Evolutionary conservation across 2,113 vertebrate genomes (phyloP).

Genomic region (Axis porcinus): DNA sequence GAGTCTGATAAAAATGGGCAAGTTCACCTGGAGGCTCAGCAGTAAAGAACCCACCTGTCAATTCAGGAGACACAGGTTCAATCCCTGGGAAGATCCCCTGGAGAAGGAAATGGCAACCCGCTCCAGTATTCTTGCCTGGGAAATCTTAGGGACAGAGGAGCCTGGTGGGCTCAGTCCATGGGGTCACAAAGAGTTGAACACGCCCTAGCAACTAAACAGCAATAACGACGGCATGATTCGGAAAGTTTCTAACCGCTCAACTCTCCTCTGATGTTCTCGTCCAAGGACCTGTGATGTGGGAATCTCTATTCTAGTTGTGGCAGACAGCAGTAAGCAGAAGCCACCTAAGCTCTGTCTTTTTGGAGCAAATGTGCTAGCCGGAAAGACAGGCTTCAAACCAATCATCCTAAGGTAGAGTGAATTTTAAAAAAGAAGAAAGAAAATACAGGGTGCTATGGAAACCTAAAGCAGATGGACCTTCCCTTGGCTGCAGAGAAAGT

Average conservation of each 20-base stretch:
- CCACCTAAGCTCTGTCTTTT: not conserved
- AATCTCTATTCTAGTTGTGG: not conserved
- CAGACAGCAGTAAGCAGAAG: not conserved
- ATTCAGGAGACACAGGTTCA: not conserved
- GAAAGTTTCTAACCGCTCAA: not conserved
- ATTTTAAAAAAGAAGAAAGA: not conserved
- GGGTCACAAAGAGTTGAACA: not conserved
- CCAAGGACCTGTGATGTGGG: not conserved
- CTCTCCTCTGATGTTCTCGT: not conserved
- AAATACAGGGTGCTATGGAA: not conserved
- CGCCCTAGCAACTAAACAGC: accelerated
- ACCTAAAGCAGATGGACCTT: not conserved
- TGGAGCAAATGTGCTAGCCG: not conserved
- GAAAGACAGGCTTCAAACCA: not conserved
- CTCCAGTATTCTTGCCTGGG: not conserved
- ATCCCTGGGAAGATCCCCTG: not conserved
- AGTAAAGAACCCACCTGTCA: not conserved
- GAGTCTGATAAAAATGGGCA: not conserved
- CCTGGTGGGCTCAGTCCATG: not conserved
- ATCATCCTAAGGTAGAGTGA: not conserved
- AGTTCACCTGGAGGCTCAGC: not conserved
- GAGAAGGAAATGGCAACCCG: not conserved
- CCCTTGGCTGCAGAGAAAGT: not conserved
- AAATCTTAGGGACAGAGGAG: not conserved
- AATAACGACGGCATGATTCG: not conserved